Evolutionary conservation across 1,140 invertebrate species (phyloP), one percentile per base, ranked within the genome.

Genomic region (Cherax quadricarinatus): DNA sequence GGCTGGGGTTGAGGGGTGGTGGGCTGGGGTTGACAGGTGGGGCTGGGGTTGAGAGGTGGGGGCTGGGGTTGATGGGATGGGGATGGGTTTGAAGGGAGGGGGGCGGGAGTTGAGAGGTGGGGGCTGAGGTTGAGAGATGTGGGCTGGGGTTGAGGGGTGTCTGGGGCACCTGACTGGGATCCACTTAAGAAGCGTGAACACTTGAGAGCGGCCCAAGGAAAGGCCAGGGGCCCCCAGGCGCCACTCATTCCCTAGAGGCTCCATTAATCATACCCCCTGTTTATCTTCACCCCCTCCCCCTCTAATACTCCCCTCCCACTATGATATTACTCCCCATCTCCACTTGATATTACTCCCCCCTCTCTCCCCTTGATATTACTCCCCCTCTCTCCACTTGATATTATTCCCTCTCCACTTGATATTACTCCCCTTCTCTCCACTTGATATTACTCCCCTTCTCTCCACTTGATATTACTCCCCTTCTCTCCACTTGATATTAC

Each of bases 201-300:
- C 57, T 83, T 41, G 85, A 70, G 85, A 86, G 66, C 41, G 41
- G 14, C 57, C 85, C 66, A 10, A 62, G 62, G 85, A 51, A 14
- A 57, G 16, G 18, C 62, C 48, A 30, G 51, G 41, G 84, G n/a
- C 41, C 70, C 70, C 48, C 66, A 57, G 49, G 85, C 18, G 12
- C n/a, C 66, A 21, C n/a, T 73, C 5, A n/a, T 66, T 86, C 85
- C 85, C 85, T 49, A 51, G 85, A 75, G 66, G 70, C 24, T 21
- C 70, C 85, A 86, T 86, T 86, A 86, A 86, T 86, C 85, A 75
- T 86, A 41, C 30, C 70, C 21, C 18, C 85, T 73, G 66, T 86
- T 86, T 86, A 86, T 41, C 70, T 70, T 49, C 18, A 66, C 85
- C 48, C 30, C 21, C 30, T 48, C 85, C 16, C 62, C 10, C 53